Evolutionary conservation across 2,113 vertebrate genomes (phyloP).

Genomic region (Mustelus asterias): DNA sequence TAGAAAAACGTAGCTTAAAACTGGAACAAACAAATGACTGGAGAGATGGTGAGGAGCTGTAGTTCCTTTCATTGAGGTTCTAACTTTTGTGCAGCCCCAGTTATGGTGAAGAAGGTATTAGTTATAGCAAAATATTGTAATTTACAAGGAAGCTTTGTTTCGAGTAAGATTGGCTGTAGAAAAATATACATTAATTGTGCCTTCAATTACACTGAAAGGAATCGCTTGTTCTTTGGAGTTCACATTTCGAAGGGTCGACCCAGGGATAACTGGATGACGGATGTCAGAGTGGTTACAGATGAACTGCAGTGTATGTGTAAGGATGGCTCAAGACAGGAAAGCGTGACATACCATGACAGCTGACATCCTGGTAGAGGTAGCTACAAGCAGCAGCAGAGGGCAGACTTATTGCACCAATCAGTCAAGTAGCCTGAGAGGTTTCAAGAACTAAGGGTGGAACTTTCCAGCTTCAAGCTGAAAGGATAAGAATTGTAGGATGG

Average conservation of each 20-base stretch:
- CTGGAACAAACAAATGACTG: background rate
- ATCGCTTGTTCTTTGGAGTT: background rate
- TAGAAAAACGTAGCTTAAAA: background rate
- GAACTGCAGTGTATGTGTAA: no score
- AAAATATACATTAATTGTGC: no score
- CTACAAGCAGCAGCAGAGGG: no score
- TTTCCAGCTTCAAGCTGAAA: background rate
- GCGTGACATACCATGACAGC: no score
- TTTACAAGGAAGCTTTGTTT: background rate
- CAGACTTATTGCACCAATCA: background rate
- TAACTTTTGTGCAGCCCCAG: background rate
- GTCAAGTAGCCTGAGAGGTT: background rate
- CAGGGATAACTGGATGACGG: no score
- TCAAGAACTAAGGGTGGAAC: background rate
- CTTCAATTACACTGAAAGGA: constrained; percentile 5
- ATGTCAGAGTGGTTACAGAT: no score
- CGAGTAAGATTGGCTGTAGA: background rate
- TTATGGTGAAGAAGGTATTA: background rate
- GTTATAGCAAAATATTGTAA: background rate
- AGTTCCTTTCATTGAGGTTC: background rate
- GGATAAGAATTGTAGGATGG: background rate
- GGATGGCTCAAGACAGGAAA: no score
- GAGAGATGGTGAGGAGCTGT: background rate
- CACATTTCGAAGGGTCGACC: no score
- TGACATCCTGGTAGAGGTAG: no score